Evolutionary conservation across 2,113 vertebrate genomes (phyloP).

Genomic region (Trogon melanurus): DNA sequence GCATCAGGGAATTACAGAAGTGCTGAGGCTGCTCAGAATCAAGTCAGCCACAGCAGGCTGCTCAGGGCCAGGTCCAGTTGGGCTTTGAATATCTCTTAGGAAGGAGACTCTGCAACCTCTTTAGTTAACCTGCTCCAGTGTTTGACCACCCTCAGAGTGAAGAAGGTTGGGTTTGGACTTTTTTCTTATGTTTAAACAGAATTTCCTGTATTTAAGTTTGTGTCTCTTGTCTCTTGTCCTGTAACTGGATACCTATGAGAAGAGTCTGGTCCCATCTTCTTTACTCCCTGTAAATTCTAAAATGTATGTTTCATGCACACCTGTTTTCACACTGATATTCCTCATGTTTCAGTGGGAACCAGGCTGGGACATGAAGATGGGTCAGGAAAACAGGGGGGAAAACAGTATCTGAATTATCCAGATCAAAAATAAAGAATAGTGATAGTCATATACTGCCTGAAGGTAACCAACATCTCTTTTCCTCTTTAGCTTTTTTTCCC

Average conservation of each 20-base stretch:
- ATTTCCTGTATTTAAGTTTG: no score
- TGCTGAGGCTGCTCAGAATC: not conserved
- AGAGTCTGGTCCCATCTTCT: not conserved
- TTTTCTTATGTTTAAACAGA: no score
- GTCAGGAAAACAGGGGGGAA: fast-evolving
- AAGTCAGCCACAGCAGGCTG: not conserved
- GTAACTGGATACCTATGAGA: no score
- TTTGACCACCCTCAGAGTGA: no score
- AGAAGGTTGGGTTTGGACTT: no score
- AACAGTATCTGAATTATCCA: not conserved
- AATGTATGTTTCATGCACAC: no score
- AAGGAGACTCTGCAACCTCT: not conserved
- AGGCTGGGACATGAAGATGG: not conserved
- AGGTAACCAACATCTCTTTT: not conserved
- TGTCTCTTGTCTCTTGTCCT: no score
- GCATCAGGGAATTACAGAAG: not conserved
- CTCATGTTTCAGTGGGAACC: not conserved
- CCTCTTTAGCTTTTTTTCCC: not conserved
- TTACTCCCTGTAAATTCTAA: not conserved
- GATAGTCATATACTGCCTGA: not conserved
- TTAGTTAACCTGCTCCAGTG: not conserved
- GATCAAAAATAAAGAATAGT: not conserved
- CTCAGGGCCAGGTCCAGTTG: not conserved
- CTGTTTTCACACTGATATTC: not conserved
- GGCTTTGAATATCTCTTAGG: not conserved